These are phyloP conservation scores for Drosophila mulleri DNA, from an alignment of 2,888 invertebrate genomes.

Conservation along the genomic window DNA sequence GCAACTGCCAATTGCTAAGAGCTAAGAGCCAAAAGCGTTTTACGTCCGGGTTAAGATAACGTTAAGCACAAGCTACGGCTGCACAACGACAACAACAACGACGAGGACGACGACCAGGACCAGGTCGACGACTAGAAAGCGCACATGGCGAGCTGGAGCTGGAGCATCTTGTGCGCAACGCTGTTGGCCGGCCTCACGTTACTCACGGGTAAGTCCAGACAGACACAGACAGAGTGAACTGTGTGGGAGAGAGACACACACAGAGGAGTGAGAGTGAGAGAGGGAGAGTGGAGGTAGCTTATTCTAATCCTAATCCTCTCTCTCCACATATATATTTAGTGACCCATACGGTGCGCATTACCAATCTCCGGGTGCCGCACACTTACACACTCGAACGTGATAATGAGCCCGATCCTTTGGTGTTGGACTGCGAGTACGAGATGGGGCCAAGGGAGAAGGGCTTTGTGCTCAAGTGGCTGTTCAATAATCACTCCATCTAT, in stretches of 20 bases:
- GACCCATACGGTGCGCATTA: slow-evolving; percentile 84
- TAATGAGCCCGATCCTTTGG: slow-evolving; percentile 83
- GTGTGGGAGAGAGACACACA: not conserved
- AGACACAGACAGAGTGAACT: not conserved
- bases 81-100: slow-evolving; percentile 43
- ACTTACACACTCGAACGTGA: slow-evolving; percentile 84
- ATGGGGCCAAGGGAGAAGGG: slow-evolving; percentile 83
- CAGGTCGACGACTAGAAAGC: slow-evolving; percentile 59
- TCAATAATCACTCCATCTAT: slow-evolving; percentile 85
- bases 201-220: slow-evolving; percentile 71
- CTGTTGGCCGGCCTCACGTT: slow-evolving; percentile 81
- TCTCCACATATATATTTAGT: slow-evolving; percentile 52
- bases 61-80: slow-evolving; percentile 47
- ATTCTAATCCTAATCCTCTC: not conserved
- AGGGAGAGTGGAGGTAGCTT: not conserved
- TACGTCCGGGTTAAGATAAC: slow-evolving; percentile 40
- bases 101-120: slow-evolving; percentile 40
- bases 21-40: not conserved
- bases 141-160: slow-evolving; percentile 82
- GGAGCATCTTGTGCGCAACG: slow-evolving; percentile 76
- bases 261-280: not conserved
- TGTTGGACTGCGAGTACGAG: slow-evolving; percentile 85
- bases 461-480: slow-evolving; percentile 85
- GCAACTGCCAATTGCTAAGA: slow-evolving; percentile 4
- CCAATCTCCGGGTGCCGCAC: slow-evolving; percentile 85